Evolutionary conservation across 2,888 invertebrate genomes (phyloP).

Genomic region (Noctua fimbriata): DNA sequence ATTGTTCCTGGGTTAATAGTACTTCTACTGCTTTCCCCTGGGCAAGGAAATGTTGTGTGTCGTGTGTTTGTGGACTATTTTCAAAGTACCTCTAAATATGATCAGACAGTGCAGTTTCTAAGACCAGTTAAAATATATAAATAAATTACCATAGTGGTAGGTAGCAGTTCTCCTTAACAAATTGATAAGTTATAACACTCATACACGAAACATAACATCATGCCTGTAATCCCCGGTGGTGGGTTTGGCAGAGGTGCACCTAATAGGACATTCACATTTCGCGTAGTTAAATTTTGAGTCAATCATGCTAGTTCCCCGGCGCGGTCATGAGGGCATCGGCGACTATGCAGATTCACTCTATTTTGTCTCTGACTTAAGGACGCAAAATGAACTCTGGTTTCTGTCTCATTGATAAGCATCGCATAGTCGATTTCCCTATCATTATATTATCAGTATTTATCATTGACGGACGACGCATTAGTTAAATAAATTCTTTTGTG

Average conservation of each 20-base stretch:
- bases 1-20: not conserved
- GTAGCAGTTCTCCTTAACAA: no score
- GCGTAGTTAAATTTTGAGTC: no score
- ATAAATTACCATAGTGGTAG: no score
- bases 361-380: not conserved
- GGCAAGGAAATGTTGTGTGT: not conserved
- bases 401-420: constrained; percentile 18
- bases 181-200: no score
- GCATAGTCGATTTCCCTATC: not conserved
- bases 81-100: not conserved
- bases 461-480: not conserved
- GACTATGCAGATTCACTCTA: not conserved
- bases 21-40: not conserved
- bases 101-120: not conserved
- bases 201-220: no score
- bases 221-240: no score
- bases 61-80: not conserved
- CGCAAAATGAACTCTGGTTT: not conserved
- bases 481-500: constrained; percentile 1
- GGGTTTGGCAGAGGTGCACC: no score
- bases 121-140: not conserved
- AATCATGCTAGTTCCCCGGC: no score
- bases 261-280: no score
- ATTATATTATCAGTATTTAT: constrained; percentile 4
- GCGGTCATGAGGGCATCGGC: not conserved